phyloP scores from a whole-genome alignment of 1,140 invertebrate species.

The Drosophila gunungcola region DNA sequence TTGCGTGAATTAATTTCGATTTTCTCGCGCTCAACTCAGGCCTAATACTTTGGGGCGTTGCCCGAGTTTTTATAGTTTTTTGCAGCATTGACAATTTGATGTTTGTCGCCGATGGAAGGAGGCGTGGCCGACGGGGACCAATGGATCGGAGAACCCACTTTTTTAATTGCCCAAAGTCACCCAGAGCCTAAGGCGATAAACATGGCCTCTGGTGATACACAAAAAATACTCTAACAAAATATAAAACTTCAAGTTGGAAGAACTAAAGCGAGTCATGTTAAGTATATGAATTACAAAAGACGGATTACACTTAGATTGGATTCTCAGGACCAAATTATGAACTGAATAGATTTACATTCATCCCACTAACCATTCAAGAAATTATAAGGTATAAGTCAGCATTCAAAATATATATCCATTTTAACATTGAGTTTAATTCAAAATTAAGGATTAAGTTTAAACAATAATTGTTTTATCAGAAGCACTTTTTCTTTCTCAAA shows the following conservation, averaged over 20 bases:
- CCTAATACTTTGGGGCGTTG: conserved; percentile 48
- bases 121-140: conserved; percentile 9
- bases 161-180: conserved; percentile 57
- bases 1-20: conserved; percentile 72
- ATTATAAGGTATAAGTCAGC: too few species aligned
- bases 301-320: too few species aligned
- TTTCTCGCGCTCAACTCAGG: conserved; percentile 39
- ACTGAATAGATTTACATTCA: too few species aligned
- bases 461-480: too few species aligned
- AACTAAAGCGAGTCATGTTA: too few species aligned
- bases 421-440: too few species aligned
- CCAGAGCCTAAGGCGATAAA: conserved; percentile 33
- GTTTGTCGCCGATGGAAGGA: conserved; percentile 50
- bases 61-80: conserved; percentile 28
- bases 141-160: conserved; percentile 15
- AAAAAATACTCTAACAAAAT: conserved; percentile 1
- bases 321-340: too few species aligned
- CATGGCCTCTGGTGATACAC: conserved; percentile 20
- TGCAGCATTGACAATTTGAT: conserved; percentile 63
- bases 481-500: neutral
- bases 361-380: too few species aligned
- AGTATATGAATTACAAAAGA: too few species aligned
- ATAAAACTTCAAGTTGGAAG: neutral
- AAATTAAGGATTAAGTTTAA: too few species aligned
- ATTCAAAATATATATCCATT: too few species aligned